A percentile compares a stretch with the other conserved stretches of the same genome.
phyloP scores from a whole-genome alignment of 2,888 invertebrate species.

The Polymixis flavicincta region DNA sequence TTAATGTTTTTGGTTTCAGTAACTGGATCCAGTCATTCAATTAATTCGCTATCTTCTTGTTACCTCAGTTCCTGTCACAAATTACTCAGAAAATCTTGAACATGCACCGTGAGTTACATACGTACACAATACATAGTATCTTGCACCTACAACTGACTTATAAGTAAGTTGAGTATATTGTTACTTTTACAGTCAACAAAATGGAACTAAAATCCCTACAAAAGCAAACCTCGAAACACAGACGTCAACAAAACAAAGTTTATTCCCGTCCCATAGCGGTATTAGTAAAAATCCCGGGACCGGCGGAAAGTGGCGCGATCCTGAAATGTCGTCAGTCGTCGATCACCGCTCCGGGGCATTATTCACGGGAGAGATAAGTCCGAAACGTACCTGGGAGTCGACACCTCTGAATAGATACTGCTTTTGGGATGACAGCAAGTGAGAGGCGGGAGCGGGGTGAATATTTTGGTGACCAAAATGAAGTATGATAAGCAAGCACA shows the following conservation, averaged over 20 bases:
- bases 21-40: neutral
- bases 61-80: neutral
- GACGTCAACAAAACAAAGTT: constrained; percentile 60
- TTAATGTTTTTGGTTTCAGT: neutral
- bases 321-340: constrained; percentile 83
- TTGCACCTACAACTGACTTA: neutral
- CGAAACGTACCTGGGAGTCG: constrained; percentile 73
- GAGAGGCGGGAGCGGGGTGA: constrained; percentile 3
- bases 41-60: neutral
- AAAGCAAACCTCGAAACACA: constrained; percentile 26
- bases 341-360: constrained; percentile 81
- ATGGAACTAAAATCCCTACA: constrained; percentile 17
- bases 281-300: constrained; percentile 68
- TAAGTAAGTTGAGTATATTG: neutral
- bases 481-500: neutral
- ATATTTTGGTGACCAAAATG: neutral
- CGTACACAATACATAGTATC: neutral
- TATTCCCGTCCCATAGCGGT: constrained; percentile 57
- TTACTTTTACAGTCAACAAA: neutral
- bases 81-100: neutral
- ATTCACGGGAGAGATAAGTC: constrained; percentile 82
- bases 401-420: constrained; percentile 75
- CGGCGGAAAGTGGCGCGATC: constrained; percentile 65
- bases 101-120: neutral
- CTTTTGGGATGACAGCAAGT: constrained; percentile 33